Evolutionary conservation across 1,140 invertebrate genomes (phyloP), one percentile per base, ranked within the genome.

Genomic region (Vanessa tameamea): DNA sequence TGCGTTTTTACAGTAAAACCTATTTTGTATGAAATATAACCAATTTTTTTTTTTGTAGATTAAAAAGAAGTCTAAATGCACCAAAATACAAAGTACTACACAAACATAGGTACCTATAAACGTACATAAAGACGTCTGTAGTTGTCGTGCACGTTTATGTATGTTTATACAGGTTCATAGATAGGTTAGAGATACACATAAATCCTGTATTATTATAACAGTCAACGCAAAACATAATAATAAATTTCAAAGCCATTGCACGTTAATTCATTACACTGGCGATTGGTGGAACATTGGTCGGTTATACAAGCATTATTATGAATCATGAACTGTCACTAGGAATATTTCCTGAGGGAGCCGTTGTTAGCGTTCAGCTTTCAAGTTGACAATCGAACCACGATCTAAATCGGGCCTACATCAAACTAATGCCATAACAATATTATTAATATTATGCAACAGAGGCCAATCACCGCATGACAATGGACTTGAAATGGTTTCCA

Each of bases 401-500:
- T 71, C 77, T 75, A 78, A 82, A 78, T 78, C 78, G 70, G 73
- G 82, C 82, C 70, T 82, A 80, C 78, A 81, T 82, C 75, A 78
- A 73, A 82, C 48, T 76, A 76, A 76, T 67, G 69, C 50, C 69
- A 59, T 51, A 76, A 67, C 79, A 78, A 71, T 76, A 71, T 90
- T 87, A 84, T 84, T 84, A 81, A 90, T 76, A 69, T 90, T 87
- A 84, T 84, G 86, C 82, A 90, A 88, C 75, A 76, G 71, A 69
- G 73, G 51, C 76, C 76, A 77, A 81, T 65, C 73, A 82, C 81
- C 81, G 83, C 82, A 87, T 88, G 88, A 88, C 86, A 88, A 88
- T 90, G 87, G 83, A 89, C 86, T 87, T 87, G 88, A 85, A 85
- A 82, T 85, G 78, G 79, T 82, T 88, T 85, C 83, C 82, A 77